Conservation (phyloP, 2,113 vertebrate genomes). For the Gymnogyps californianus region DNA sequence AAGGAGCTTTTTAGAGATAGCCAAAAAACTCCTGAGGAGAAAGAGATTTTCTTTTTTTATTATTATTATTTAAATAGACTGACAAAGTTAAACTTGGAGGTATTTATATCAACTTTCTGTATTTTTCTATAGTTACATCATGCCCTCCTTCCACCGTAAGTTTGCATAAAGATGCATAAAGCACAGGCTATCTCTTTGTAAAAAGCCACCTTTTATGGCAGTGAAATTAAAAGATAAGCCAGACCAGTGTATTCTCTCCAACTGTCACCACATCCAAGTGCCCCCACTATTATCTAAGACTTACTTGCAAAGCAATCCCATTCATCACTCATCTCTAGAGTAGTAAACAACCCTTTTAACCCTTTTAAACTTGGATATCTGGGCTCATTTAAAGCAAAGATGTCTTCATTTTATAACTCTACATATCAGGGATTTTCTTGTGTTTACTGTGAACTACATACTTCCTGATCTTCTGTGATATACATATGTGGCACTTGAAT, state of each 20-base stretch:
- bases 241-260: not conserved
- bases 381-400: not conserved
- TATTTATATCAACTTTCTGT: not conserved
- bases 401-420: not conserved
- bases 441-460: not conserved
- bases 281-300: not conserved
- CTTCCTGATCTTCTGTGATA: not conserved
- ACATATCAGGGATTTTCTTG: not conserved
- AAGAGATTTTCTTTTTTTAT: not conserved
- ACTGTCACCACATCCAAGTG: not conserved
- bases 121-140: not conserved
- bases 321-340: not conserved
- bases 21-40: not conserved
- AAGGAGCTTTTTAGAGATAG: not conserved
- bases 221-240: not conserved
- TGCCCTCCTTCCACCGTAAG: not conserved
- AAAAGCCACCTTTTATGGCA: not conserved
- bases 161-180: not conserved
- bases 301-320: not conserved
- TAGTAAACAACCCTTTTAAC: not conserved
- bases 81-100: not conserved
- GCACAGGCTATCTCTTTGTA: not conserved
- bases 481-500: not conserved
- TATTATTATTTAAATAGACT: not conserved
- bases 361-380: not conserved